Base-by-base conservation (phyloP, 2,797 vertebrate genomes). In the Sciurus vulgaris region DNA sequence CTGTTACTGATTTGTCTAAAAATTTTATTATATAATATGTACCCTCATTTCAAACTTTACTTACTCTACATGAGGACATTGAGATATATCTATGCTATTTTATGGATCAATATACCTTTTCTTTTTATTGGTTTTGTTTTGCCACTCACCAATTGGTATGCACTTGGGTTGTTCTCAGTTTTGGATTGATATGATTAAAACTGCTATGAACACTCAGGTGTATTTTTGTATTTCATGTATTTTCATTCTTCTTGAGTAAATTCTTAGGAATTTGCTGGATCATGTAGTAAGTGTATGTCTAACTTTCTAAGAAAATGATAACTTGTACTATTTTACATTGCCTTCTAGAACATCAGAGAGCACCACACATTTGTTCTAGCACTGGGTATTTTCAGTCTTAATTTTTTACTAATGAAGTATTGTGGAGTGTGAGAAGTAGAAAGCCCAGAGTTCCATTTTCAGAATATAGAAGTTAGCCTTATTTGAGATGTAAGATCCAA, bases 251-350 rank as follows among this genome's bases (percentile, higher is more conserved):
- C 22, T 73, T 38, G 13, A 74, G 30, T 26, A 93, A 84, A 88
- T 91, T 84, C 13, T n/a, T 69, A 89, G 18, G 3, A 35, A 4
- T 77, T 72, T 88, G 5, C n/a, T 79, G 49, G 30, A 22, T 83
- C 47, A 67, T 41, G 22, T 77, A 72, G 33, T 7, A 72, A 88
- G 10, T 18, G 3, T 47, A 69, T 86, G 41, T 54, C 93, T 77
- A 72, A 47, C 9, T 85, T 91, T 91, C 38, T 79, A 73, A 73
- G 41, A 92, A 73, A 86, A 91, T 93, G 24, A 44, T 89, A 14
- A 11, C 44, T 90, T 82, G 5, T 59, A 26, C 17, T 28, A 47
- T 79, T 70, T 78, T 10, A 26, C 65, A n/a, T 7, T 59, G 28
- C 13, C 63, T 82, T 54, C 33, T 84, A 90, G 59, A 72, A 6